Base-by-base conservation (phyloP, 2,113 vertebrate genomes). In the Pterophyllum scalare region DNA sequence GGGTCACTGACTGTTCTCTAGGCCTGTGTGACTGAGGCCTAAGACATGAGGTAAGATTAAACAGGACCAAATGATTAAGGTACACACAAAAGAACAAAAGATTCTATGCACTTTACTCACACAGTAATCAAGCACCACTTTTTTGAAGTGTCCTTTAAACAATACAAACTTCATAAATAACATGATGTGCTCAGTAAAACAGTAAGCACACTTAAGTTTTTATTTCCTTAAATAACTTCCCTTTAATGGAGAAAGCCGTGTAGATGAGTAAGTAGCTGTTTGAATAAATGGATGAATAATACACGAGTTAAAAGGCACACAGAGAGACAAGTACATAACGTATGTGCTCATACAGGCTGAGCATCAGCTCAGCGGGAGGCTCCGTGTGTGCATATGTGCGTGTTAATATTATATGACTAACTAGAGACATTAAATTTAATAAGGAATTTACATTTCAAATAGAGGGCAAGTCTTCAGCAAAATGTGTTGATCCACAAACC, bases 281-380 rank as follows among this genome's bases (percentile, higher is more conserved):
- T 93, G 76, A 90, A 88, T 93, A 93, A 93, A 94, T 86, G 80
- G 59, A 91, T 86, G 75, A 93, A 90, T 86, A 91, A 92, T 91
- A 74, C 75, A 89, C 10, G 0, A 87, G 72, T 62, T 85, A 82
- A 89, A 89, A 91, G 80, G 74, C 85, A 91, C 83, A 91, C 81
- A 87, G 19, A 84, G 22, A 83, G 22, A 84, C 81, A 86, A 88
- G 88, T 80, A 83, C 57, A 64, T 75, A 75, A 57, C 20, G 72
- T 54, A 59, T 87, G 77, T 56, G 54, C 64, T 86, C 40, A 54
- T 74, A 78, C 11, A 0, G 65, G 46, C 8, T 52, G 19, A 62
- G 43, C 31, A 65, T 40, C 26, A 57, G 81, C 52, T 81, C 31
- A 38, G 22, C 22, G 52, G 57, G 57, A 61, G 12, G 31, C 33